A percentile compares a stretch with the other conserved stretches of the same genome.
phyloP scores from a whole-genome alignment of 2,113 vertebrate species.

The Thermophis baileyi region DNA sequence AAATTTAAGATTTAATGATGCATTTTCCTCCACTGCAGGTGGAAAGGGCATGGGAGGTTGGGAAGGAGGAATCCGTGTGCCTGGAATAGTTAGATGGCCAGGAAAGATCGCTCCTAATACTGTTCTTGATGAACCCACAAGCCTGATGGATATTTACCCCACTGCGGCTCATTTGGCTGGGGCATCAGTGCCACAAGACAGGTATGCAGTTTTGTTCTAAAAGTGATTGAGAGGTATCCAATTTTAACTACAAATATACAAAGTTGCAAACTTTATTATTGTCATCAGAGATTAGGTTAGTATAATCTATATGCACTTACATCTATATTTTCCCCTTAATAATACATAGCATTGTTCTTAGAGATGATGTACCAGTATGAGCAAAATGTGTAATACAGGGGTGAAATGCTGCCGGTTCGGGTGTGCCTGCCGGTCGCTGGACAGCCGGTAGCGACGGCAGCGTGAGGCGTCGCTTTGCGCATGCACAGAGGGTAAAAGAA shows the following conservation, averaged over 20 bases:
- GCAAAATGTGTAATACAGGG: no score
- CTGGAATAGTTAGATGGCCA: conserved; percentile 82
- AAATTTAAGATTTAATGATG: not conserved
- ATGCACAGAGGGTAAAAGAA: no score
- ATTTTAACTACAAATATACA: not conserved
- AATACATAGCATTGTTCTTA: not conserved
- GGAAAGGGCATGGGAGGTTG: conserved; percentile 85
- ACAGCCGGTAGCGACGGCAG: no score
- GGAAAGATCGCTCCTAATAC: conserved; percentile 69
- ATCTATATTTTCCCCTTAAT: not conserved
- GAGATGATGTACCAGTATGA: not conserved
- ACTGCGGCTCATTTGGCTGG: conserved; percentile 76
- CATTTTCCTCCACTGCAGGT: conserved; percentile 57
- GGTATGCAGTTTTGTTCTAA: conserved; percentile 56
- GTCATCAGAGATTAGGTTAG: not conserved
- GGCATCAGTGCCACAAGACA: conserved; percentile 66
- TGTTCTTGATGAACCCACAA: conserved; percentile 75
- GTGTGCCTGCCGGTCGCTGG: no score
- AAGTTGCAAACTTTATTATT: not conserved
- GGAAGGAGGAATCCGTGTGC: conserved; percentile 87
- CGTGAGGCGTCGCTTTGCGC: no score
- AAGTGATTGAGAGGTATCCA: not conserved
- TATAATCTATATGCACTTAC: not conserved
- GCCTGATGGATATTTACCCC: conserved; percentile 84
- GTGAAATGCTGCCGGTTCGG: no score